Conservation (phyloP, 2,888 invertebrate genomes). For the Drosophila cognata region DNA sequence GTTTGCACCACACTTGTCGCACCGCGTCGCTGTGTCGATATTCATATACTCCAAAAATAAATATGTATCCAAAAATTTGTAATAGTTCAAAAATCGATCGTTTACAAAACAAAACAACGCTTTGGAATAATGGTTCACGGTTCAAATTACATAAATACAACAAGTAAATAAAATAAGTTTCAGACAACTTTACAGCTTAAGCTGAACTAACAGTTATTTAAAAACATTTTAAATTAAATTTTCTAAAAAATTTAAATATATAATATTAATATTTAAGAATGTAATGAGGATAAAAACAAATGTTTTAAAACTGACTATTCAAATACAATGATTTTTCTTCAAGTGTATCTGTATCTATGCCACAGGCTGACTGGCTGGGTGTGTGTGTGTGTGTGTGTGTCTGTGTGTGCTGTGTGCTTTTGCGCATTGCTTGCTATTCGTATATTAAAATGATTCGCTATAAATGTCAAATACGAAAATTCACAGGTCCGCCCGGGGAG, state of each 20-base stretch:
- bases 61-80: not conserved
- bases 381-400: constrained; percentile 20
- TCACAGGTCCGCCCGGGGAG: constrained; percentile 83
- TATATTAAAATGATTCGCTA: constrained; percentile 59
- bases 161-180: not conserved
- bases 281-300: too few relatives aligned
- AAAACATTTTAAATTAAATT: not conserved
- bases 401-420: constrained; percentile 16
- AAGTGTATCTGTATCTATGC: constrained; percentile 21
- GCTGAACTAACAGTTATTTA: not conserved
- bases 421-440: constrained; percentile 36
- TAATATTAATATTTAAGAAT: not conserved
- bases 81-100: too few relatives aligned
- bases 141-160: not conserved
- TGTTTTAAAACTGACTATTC: not conserved
- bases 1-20: constrained; percentile 54
- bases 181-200: not conserved
- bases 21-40: constrained; percentile 2
- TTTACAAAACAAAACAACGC: too few relatives aligned
- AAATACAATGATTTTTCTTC: constrained; percentile 1
- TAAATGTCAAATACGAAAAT: constrained; percentile 53
- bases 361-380: constrained; percentile 5
- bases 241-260: not conserved
- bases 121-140: not conserved
- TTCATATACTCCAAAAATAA: not conserved